A percentile compares a stretch with the other conserved stretches of the same genome.
Conservation (phyloP, 2,113 vertebrate species). For the Boleophthalmus pectinirostris region DNA sequence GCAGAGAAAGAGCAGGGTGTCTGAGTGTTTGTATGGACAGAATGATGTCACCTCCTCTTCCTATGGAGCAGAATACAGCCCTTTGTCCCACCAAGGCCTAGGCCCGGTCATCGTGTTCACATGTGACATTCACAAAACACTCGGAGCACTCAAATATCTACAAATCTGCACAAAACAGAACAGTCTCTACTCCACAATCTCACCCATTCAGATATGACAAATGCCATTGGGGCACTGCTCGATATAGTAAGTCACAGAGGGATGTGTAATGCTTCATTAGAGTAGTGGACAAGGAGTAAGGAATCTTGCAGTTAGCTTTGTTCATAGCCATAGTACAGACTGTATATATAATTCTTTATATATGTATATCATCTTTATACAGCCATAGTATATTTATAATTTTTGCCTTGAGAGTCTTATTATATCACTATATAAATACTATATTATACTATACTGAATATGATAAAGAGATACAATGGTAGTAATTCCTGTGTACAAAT, state of each 20-base stretch:
- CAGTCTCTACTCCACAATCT: constrained; percentile 25
- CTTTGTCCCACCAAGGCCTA: constrained; percentile 68
- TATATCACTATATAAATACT: too few species aligned
- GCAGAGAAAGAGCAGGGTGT: constrained; percentile 60
- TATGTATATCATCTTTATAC: too few species aligned
- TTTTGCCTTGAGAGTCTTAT: neutral
- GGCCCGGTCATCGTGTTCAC: constrained; percentile 54
- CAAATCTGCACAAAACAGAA: constrained; percentile 16
- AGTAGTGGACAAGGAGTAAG: neutral
- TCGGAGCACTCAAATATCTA: constrained; percentile 49
- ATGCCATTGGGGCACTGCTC: neutral
- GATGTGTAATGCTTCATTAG: neutral
- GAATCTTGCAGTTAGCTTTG: neutral
- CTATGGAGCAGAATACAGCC: constrained; percentile 72
- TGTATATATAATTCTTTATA: too few species aligned
- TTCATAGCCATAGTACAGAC: neutral
- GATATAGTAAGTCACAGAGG: neutral
- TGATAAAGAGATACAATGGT: too few species aligned
- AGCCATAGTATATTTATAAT: neutral
- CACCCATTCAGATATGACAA: constrained; percentile 17
- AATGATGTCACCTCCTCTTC: constrained; percentile 78
- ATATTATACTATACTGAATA: too few species aligned
- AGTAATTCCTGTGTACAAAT: neutral
- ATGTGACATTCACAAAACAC: constrained; percentile 66
- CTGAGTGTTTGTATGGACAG: constrained; percentile 63